phyloP scores from a whole-genome alignment of 2,888 invertebrate species.

The Tetanocera ferruginea region DNA sequence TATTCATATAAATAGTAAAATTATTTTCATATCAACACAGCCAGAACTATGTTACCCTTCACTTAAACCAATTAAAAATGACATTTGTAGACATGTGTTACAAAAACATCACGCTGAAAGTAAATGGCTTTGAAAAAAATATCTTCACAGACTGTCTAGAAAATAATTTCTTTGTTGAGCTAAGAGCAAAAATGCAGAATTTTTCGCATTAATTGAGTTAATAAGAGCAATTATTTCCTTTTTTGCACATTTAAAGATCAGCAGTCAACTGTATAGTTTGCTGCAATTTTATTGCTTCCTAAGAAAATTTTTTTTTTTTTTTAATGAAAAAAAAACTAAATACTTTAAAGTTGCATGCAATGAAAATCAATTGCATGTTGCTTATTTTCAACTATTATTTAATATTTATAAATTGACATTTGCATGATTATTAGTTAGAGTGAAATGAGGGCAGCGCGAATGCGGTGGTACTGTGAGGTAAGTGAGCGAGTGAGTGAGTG shows the following conservation, averaged over 20 bases:
- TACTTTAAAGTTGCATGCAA: not conserved
- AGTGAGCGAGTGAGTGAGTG: not conserved
- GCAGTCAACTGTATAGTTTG: not conserved
- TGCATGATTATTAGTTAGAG: not conserved
- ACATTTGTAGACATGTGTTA: too few relatives aligned
- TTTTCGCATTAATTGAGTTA: not conserved
- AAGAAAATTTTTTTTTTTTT: not conserved
- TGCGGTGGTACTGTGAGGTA: not conserved
- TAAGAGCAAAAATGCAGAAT: not conserved
- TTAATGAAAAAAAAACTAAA: not conserved
- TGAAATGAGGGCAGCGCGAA: slow-evolving; percentile 7
- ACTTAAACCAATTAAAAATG: too few relatives aligned
- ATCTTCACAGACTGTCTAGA: not conserved
- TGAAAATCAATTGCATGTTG: not conserved
- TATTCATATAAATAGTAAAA: too few relatives aligned
- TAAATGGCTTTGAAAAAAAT: too few relatives aligned
- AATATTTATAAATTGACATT: slow-evolving; percentile 16
- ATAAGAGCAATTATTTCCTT: slow-evolving; percentile 8
- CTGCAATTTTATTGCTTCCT: not conserved
- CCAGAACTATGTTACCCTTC: too few relatives aligned
- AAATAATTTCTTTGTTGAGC: not conserved
- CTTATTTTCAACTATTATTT: not conserved
- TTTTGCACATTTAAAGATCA: not conserved
- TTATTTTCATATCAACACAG: too few relatives aligned
- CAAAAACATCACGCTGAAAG: too few relatives aligned